These are phyloP conservation scores for Leptonema lineaticorne DNA, from an alignment of 1,140 invertebrate genomes.

Conservation along the genomic window DNA sequence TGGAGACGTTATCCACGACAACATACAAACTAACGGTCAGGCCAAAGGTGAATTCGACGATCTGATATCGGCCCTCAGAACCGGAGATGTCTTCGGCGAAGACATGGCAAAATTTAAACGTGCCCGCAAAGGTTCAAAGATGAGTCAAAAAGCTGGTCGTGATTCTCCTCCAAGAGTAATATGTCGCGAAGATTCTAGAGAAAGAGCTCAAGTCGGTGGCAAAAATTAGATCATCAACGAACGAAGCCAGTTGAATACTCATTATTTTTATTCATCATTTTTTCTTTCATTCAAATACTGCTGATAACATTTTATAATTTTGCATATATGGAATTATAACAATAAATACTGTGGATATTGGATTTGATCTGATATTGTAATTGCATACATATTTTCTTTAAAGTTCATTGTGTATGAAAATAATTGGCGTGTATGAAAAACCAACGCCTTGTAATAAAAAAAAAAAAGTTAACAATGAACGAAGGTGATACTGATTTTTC, in stretches of 20 bases:
- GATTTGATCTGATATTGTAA: too few species aligned
- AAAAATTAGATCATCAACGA: conserved; percentile 32
- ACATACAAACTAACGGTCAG: conserved; percentile 44
- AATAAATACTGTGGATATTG: too few species aligned
- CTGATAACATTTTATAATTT: too few species aligned
- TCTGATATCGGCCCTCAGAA: conserved; percentile 91
- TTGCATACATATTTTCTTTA: too few species aligned
- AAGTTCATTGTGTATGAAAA: too few species aligned
- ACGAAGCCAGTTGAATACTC: neutral
- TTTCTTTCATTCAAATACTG: too few species aligned
- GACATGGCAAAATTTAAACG: conserved; percentile 92
- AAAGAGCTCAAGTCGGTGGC: conserved; percentile 57
- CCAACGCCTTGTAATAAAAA: too few species aligned
- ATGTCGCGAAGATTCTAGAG: conserved; percentile 70
- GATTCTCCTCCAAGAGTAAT: conserved; percentile 63
- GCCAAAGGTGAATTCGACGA: conserved; percentile 95
- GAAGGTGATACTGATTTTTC: too few species aligned
- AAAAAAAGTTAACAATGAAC: too few species aligned
- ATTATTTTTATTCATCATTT: too few species aligned
- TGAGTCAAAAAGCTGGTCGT: conserved; percentile 53
- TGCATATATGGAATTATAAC: too few species aligned
- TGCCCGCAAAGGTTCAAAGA: conserved; percentile 67
- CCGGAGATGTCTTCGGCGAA: conserved; percentile 96
- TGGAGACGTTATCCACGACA: conserved; percentile 44
- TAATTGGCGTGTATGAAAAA: too few species aligned